Conservation (phyloP, 2,888 invertebrate genomes). For the Hirudinaria manillensis region DNA sequence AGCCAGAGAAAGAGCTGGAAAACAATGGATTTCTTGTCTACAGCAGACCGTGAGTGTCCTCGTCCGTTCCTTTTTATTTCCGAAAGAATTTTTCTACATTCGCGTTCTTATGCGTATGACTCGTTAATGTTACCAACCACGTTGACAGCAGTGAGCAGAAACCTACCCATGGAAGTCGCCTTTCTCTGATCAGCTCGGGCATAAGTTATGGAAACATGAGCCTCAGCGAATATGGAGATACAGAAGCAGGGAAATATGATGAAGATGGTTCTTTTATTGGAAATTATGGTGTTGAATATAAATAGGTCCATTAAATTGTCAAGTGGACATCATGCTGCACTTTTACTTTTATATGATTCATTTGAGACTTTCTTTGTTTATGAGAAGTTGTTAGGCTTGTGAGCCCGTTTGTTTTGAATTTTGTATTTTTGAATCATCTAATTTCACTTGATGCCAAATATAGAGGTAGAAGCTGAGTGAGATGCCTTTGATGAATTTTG, state of each 20-base stretch:
- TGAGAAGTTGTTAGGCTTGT: too few relatives aligned
- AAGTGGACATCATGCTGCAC: not conserved
- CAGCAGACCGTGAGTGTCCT: conserved; percentile 48
- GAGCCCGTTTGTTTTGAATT: too few relatives aligned
- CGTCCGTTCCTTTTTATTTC: too few relatives aligned
- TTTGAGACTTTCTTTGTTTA: too few relatives aligned
- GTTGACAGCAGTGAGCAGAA: not conserved
- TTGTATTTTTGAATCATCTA: too few relatives aligned
- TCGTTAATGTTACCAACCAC: too few relatives aligned
- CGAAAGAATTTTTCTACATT: too few relatives aligned
- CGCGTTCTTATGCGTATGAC: too few relatives aligned
- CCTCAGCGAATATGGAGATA: conserved; percentile 96
- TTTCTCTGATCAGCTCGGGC: conserved; percentile 55
- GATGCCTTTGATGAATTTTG: too few relatives aligned
- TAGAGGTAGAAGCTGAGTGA: too few relatives aligned
- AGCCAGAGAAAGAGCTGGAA: conserved; percentile 51
- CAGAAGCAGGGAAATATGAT: conserved; percentile 82
- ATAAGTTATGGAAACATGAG: conserved; percentile 81
- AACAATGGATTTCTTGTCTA: conserved; percentile 52
- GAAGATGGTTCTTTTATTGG: conserved; percentile 66
- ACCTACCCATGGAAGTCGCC: conserved; percentile 40
- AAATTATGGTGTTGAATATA: conserved; percentile 14
- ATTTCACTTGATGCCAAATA: too few relatives aligned
- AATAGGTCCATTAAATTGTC: not conserved
- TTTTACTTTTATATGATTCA: too few relatives aligned